Base-by-base conservation (phyloP, 2,888 invertebrate species). In the Leucophenga maculata region DNA sequence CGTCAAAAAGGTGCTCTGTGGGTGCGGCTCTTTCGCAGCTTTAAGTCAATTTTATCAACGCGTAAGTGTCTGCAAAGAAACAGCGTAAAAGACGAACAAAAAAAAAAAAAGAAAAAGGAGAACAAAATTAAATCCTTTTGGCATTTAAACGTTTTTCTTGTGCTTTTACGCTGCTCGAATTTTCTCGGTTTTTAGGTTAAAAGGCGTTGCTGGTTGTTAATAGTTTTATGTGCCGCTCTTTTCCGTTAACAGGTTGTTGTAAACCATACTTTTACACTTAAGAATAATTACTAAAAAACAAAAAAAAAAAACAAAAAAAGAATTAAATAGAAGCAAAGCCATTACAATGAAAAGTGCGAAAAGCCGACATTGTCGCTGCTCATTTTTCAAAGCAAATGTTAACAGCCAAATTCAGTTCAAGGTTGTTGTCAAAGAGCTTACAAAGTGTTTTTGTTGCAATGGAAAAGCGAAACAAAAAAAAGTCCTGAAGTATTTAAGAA, bases 11-110 rank as follows among this genome's bases (percentile, higher is more conserved):
- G 32, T 26, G 31, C 39, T 39, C 8, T 14, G 32, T 31, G 59
- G 59, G 59, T 59, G 59, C 59, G 59, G 59, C 59, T 32, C 59
- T 59, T 59, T 59, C 59, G 32, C 59, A 59, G 59, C 59, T 59
- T 31, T 31, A 59, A 59, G 59, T 59, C 59, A 59, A 59, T 26
- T 31, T 59, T n/a, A 59, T 31, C 26, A 31, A 32, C n/a, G 50
- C 32, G 22, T 18, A 44, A 20, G 18, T 16, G 8, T 18, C n/a
- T 18, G 18, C 6, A 8, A 39, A 60, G 18, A 9, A 39, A 44
- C 8, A 60, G 16, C 8, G 44, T 9, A 64, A 64, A 64, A 48
- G 32, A 31, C 44, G 22, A 48, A 64, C 3, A 4, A 14, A 14
- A 64, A 50, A 22, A 48, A 64, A 39, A 39, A 14, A 13, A 48